phyloP scores from a whole-genome alignment of 1,140 invertebrate species.

The Hetaerina americana region DNA sequence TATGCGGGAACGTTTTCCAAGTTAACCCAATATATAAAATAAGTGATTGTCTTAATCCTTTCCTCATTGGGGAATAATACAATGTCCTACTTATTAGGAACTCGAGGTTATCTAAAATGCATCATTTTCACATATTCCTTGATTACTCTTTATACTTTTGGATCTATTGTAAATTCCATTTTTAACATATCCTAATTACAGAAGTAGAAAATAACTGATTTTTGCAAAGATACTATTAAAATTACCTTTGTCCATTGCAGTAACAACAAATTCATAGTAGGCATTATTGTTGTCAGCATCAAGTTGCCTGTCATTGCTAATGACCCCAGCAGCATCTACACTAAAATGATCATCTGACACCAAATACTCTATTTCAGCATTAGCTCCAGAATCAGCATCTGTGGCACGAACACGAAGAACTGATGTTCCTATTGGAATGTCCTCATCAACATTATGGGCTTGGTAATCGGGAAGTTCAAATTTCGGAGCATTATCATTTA shows the following conservation, averaged over 20 bases:
- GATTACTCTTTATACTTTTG: no score
- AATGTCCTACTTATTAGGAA: no score
- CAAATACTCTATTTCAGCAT: constrained; percentile 86
- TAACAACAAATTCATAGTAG: constrained; percentile 88
- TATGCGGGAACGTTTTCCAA: no score
- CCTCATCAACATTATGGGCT: constrained; percentile 88
- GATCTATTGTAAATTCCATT: no score
- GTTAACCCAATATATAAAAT: no score
- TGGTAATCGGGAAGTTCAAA: constrained; percentile 92
- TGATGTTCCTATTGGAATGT: constrained; percentile 77
- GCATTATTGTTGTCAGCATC: constrained; percentile 93
- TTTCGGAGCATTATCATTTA: constrained; percentile 88
- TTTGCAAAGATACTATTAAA: no score
- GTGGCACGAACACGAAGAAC: constrained; percentile 86
- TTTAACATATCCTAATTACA: no score
- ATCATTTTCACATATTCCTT: no score
- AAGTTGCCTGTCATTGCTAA: constrained; percentile 83
- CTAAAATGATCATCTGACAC: constrained; percentile 88
- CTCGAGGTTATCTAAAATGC: no score
- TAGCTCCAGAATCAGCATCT: constrained; percentile 81
- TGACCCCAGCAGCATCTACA: constrained; percentile 80
- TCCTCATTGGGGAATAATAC: no score
- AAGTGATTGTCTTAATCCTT: no score
- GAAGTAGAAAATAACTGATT: no score
- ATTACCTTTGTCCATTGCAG: constrained; percentile 78